Evolutionary conservation across 2,888 invertebrate genomes (phyloP).

Genomic region (Xanthorhoe designata): DNA sequence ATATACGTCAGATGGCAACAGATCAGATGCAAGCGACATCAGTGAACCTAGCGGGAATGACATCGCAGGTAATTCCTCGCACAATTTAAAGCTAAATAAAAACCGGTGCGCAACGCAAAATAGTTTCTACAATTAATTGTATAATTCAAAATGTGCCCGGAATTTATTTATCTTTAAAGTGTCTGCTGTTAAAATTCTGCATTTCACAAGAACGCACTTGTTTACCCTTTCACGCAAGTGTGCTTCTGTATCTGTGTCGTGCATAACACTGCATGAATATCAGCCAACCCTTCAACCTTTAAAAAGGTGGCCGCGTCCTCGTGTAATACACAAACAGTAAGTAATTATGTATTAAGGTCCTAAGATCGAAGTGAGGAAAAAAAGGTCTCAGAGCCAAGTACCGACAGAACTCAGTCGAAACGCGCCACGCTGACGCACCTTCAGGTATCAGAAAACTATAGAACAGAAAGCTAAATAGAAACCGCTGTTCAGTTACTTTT

Average conservation of each 20-base stretch:
- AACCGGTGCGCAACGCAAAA: no score
- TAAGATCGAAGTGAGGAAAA: neutral
- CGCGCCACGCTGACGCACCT: no score
- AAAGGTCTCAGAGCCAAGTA: neutral
- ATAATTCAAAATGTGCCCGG: no score
- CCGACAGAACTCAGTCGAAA: neutral
- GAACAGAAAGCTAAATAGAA: constrained; percentile 13
- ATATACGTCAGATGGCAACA: constrained; percentile 1
- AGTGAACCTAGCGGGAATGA: constrained; percentile 5
- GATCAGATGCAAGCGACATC: neutral
- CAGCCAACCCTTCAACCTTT: neutral
- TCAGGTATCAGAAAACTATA: neutral
- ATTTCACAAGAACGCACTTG: neutral
- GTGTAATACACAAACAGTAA: constrained; percentile 3
- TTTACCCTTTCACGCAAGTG: neutral
- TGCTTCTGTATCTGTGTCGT: no score
- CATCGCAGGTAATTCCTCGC: constrained; percentile 11
- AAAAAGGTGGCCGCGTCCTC: neutral
- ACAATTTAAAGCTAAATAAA: constrained; percentile 15
- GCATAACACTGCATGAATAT: no score
- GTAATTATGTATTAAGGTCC: neutral
- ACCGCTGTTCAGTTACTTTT: constrained; percentile 4
- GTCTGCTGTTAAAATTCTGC: no score
- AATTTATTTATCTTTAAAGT: no score
- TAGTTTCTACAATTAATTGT: no score